These are phyloP conservation scores for Tautogolabrus adspersus DNA, from an alignment of 2,113 vertebrate species.

Conservation along the genomic window DNA sequence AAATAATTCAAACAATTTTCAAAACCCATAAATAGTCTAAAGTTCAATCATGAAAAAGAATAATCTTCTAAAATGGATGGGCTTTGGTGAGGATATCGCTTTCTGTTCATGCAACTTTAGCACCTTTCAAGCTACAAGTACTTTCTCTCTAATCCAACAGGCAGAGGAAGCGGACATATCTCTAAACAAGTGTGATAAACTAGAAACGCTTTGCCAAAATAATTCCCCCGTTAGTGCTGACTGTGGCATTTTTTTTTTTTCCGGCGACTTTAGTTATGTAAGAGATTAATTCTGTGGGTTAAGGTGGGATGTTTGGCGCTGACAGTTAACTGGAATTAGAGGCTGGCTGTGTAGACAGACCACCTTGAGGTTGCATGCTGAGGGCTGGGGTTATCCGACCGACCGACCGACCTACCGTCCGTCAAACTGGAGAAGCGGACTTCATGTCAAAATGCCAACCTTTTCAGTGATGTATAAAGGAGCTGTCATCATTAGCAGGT, in stretches of 20 bases:
- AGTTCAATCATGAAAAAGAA: neutral
- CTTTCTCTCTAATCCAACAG: neutral
- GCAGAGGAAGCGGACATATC: neutral
- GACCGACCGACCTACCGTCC: neutral
- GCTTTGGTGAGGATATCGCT: neutral
- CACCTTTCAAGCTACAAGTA: neutral
- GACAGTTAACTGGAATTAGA: slow-evolving; percentile 40
- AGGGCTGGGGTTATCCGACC: slow-evolving; percentile 36
- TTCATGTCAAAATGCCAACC: slow-evolving; percentile 83
- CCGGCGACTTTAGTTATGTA: slow-evolving; percentile 60
- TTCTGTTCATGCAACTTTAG: neutral
- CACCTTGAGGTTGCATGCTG: slow-evolving; percentile 59
- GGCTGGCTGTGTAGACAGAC: slow-evolving; percentile 14
- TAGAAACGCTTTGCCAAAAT: neutral
- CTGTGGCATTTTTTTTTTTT: neutral
- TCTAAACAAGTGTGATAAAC: neutral
- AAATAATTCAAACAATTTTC: neutral
- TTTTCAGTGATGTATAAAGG: slow-evolving; percentile 89
- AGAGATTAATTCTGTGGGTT: slow-evolving; percentile 65
- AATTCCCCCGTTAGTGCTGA: neutral
- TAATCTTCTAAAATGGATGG: neutral
- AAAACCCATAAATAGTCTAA: neutral
- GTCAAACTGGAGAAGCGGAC: slow-evolving; percentile 33
- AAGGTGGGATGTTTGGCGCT: slow-evolving; percentile 58
- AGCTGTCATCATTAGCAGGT: slow-evolving; percentile 89